These are phyloP conservation scores for Lepus oiostolus DNA, from an alignment of 2,797 vertebrate species.

Conservation along the genomic window DNA sequence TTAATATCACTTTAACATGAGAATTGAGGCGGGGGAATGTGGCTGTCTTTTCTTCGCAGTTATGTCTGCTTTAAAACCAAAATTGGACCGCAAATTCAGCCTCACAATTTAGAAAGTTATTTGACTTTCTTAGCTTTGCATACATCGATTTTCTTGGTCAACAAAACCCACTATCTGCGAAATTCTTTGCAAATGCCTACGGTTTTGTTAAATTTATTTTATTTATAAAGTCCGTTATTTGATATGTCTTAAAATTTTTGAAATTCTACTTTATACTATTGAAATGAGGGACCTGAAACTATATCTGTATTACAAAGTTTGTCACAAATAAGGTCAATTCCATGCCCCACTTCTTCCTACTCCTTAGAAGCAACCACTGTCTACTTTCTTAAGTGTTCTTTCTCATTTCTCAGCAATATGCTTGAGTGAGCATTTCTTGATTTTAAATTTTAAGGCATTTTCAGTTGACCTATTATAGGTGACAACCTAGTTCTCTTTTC, in stretches of 20 bases:
- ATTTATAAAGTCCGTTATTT: slow-evolving; percentile 26
- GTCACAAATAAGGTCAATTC: neutral
- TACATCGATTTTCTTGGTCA: slow-evolving; percentile 8
- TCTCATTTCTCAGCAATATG: slow-evolving; percentile 34
- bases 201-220: neutral
- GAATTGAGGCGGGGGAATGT: too few relatives aligned
- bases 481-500: neutral
- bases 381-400: neutral
- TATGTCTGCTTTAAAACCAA: slow-evolving; percentile 34
- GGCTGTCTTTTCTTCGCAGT: neutral
- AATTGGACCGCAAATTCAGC: neutral
- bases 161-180: neutral
- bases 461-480: neutral
- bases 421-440: neutral
- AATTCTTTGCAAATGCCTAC: slow-evolving; percentile 36
- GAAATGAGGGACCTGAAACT: neutral
- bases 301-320: neutral
- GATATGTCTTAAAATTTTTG: neutral
- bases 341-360: neutral
- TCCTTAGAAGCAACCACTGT: neutral
- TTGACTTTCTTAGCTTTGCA: slow-evolving; percentile 35
- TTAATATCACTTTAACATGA: too few relatives aligned
- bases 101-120: neutral
- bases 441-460: slow-evolving; percentile 36
- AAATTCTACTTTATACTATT: slow-evolving; percentile 26